These are phyloP conservation scores for Tokudaia tokunoshimensis DNA, from an alignment of 2,797 vertebrate genomes.

Conservation along the genomic window DNA sequence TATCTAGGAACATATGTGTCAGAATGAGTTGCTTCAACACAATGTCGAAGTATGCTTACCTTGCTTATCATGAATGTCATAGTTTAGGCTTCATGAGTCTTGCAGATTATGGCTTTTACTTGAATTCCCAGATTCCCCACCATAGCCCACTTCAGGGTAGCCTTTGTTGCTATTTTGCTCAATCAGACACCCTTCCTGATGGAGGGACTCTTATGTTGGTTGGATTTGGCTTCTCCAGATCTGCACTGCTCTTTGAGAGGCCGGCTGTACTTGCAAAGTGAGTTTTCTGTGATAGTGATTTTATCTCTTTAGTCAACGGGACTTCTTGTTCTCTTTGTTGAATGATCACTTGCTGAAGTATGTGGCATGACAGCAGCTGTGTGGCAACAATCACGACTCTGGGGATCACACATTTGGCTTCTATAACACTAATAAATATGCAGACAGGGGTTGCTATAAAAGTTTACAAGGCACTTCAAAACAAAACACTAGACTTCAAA, in stretches of 20 bases:
- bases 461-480: slow-evolving; percentile 44
- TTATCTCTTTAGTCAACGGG: background rate
- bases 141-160: background rate
- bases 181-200: background rate
- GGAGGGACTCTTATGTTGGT: background rate
- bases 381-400: background rate
- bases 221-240: background rate
- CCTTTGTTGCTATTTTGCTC: background rate
- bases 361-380: background rate
- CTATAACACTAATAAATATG: slow-evolving; percentile 15
- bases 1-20: background rate
- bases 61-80: background rate
- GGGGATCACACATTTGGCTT: slow-evolving; percentile 1
- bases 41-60: background rate
- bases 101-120: background rate
- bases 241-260: background rate
- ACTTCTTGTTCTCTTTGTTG: slow-evolving; percentile 23
- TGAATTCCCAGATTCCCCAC: background rate
- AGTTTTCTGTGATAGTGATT: background rate
- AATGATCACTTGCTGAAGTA: slow-evolving; percentile 8
- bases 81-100: background rate
- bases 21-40: background rate
- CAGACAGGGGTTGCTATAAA: slow-evolving; percentile 41
- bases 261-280: background rate
- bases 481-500: slow-evolving; percentile 40